Conservation (phyloP, 2,888 invertebrate species). For the Pheosia tremula region DNA sequence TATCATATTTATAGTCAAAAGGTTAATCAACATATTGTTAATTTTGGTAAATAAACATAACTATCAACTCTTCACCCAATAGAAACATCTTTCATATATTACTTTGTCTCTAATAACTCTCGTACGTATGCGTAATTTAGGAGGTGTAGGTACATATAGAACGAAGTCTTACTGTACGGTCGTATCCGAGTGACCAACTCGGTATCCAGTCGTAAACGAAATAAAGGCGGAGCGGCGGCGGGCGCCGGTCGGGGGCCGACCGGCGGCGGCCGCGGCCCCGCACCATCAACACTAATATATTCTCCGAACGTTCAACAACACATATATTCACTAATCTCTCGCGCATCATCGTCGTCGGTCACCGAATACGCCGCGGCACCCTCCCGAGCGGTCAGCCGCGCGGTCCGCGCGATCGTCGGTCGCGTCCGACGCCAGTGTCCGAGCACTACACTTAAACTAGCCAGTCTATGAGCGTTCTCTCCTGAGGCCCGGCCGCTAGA, state of each 20-base stretch:
- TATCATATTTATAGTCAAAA: slow-evolving; percentile 56
- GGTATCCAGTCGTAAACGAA: slow-evolving; percentile 69
- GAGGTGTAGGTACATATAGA: slow-evolving; percentile 69
- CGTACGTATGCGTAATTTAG: slow-evolving; percentile 72
- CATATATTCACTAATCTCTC: slow-evolving; percentile 83
- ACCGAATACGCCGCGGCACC: slow-evolving; percentile 67
- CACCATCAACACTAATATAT: slow-evolving; percentile 79
- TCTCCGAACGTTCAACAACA: slow-evolving; percentile 83
- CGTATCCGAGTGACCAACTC: slow-evolving; percentile 79
- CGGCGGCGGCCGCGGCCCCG: slow-evolving; percentile 49
- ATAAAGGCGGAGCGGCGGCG: slow-evolving; percentile 55
- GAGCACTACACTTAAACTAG: slow-evolving; percentile 82
- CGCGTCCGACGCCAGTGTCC: slow-evolving; percentile 69
- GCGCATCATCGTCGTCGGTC: slow-evolving; percentile 68
- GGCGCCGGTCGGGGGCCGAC: slow-evolving; percentile 32
- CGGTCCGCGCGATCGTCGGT: slow-evolving; percentile 51
- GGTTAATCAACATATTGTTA: slow-evolving; percentile 67
- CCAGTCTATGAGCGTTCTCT: slow-evolving; percentile 83
- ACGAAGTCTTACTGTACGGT: slow-evolving; percentile 69
- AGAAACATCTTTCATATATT: slow-evolving; percentile 82
- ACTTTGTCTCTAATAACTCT: slow-evolving; percentile 77
- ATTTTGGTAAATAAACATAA: slow-evolving; percentile 79
- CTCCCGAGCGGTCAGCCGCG: slow-evolving; percentile 23
- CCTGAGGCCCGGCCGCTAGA: slow-evolving; percentile 47
- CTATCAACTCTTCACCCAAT: slow-evolving; percentile 73